Evolutionary conservation across 2,797 vertebrate genomes (phyloP).

Genomic region (Tauraco hartlaubi): DNA sequence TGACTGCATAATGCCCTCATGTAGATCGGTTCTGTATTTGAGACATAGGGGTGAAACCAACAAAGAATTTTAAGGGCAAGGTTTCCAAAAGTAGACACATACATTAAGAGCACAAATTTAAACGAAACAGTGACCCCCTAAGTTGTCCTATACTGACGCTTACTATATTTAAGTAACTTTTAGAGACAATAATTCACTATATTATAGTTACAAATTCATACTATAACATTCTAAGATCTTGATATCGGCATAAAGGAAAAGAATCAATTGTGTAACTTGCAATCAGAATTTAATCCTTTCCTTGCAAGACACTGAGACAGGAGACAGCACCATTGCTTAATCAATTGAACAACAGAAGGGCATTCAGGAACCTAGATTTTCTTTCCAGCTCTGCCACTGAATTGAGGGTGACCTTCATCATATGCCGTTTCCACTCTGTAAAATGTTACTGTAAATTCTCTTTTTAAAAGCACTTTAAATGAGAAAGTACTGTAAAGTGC

Average conservation of each 20-base stretch:
- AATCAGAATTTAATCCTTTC: constrained; percentile 28
- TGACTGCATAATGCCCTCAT: neutral
- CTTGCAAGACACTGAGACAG: neutral
- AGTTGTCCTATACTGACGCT: neutral
- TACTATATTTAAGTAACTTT: neutral
- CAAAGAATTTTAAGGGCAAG: neutral
- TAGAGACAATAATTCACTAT: neutral
- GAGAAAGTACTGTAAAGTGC: neutral
- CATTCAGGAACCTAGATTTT: neutral
- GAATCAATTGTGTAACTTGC: neutral
- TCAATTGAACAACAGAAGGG: neutral
- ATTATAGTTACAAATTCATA: neutral
- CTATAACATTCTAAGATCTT: neutral
- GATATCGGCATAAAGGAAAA: constrained; percentile 16
- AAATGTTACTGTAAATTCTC: constrained; percentile 11
- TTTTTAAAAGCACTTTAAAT: constrained; percentile 6
- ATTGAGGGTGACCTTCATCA: constrained; percentile 31
- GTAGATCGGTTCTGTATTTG: neutral
- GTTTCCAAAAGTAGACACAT: neutral
- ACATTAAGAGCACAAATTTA: neutral
- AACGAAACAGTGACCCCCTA: neutral
- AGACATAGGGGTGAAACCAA: neutral
- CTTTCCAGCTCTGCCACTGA: neutral
- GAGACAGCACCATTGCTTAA: neutral
- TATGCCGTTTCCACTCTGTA: neutral